phyloP scores from a whole-genome alignment of 2,113 vertebrate species.

The Hyperoodon ampullatus region DNA sequence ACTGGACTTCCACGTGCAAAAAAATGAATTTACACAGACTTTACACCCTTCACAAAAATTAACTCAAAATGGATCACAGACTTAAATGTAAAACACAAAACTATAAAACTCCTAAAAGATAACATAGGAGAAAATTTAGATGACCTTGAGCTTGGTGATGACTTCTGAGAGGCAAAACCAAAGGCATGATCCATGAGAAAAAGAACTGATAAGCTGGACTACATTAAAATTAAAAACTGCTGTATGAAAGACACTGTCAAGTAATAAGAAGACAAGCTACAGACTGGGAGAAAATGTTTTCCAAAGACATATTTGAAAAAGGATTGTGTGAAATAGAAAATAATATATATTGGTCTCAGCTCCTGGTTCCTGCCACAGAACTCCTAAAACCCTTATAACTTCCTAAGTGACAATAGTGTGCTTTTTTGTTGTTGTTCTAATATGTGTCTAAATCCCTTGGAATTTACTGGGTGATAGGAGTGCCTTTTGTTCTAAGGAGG shows the following conservation, averaged over 20 bases:
- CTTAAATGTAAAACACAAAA: not conserved
- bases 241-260: not conserved
- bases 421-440: not conserved
- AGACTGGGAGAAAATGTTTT: not conserved
- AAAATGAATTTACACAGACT: not conserved
- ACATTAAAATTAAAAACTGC: not conserved
- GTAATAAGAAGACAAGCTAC: not conserved
- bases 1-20: not conserved
- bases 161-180: not conserved
- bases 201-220: not conserved
- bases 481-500: not conserved
- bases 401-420: not conserved
- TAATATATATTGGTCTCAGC: not conserved
- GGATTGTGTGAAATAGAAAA: not conserved
- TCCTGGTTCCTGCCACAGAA: not conserved
- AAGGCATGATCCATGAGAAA: not conserved
- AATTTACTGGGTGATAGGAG: not conserved
- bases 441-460: not conserved
- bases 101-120: not conserved
- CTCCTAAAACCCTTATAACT: not conserved
- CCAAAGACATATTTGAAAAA: not conserved
- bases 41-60: not conserved
- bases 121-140: not conserved
- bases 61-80: not conserved
- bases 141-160: not conserved